These are phyloP conservation scores for Thaumatotibia leucotreta DNA, from an alignment of 1,140 invertebrate species.

Conservation along the genomic window DNA sequence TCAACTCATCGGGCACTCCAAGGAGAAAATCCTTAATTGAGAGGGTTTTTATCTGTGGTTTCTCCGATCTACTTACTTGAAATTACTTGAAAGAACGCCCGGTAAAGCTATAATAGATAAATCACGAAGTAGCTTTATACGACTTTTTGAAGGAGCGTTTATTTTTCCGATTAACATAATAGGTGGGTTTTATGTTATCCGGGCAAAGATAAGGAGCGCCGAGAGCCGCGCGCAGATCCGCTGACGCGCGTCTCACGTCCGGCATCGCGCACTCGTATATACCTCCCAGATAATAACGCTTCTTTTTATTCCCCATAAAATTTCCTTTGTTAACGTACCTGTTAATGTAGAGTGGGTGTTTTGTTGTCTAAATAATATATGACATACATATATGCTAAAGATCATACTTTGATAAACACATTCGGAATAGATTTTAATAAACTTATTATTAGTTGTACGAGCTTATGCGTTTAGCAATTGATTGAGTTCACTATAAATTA, in stretches of 20 bases:
- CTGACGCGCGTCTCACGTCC: neutral
- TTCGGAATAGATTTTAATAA: no score
- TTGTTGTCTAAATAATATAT: no score
- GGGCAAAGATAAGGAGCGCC: neutral
- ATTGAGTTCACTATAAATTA: no score
- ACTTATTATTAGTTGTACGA: no score
- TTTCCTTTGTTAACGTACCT: neutral
- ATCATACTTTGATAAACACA: no score
- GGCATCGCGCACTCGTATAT: neutral
- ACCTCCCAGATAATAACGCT: neutral
- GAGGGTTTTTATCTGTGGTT: conserved; percentile 8
- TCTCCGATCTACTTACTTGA: neutral
- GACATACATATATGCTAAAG: no score
- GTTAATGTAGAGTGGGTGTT: no score
- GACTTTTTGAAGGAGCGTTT: conserved; percentile 5
- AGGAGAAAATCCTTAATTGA: conserved; percentile 24
- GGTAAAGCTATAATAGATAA: neutral
- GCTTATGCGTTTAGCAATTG: no score
- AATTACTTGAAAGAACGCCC: neutral
- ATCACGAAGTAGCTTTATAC: neutral
- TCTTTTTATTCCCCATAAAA: neutral
- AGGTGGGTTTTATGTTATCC: conserved; percentile 13
- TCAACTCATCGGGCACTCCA: conserved; percentile 21
- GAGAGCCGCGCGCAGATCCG: neutral
- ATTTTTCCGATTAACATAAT: conserved; percentile 14